phyloP scores from a whole-genome alignment of 2,888 invertebrate genomes.

The Euspilapteryx auroguttella region DNA sequence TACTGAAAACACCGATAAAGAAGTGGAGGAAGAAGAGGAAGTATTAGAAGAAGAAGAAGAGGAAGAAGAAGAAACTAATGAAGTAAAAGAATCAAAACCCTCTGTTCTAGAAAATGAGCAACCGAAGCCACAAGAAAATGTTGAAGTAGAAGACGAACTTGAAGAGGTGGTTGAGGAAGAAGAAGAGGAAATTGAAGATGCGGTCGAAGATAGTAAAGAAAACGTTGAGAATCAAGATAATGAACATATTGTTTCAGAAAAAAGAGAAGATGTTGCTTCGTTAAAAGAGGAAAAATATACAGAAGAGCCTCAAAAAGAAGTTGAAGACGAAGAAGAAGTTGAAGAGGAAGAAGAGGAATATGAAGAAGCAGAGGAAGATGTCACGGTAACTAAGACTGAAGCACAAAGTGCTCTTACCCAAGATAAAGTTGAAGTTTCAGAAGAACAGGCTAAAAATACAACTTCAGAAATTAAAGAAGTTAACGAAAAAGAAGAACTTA shows the following conservation, averaged over 20 bases:
- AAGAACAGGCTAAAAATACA: conserved; percentile 8
- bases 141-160: conserved; percentile 8
- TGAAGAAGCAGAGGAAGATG: conserved; percentile 9
- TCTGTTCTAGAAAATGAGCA: conserved; percentile 9
- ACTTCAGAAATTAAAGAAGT: conserved; percentile 1
- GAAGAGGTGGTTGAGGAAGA: conserved; percentile 7
- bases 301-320: conserved; percentile 8
- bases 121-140: conserved; percentile 7
- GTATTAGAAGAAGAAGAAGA: conserved; percentile 17
- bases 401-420: conserved; percentile 6
- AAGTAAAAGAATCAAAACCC: conserved; percentile 9
- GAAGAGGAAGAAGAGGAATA: conserved; percentile 11
- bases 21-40: conserved; percentile 18
- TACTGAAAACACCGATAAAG: conserved; percentile 11
- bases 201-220: conserved; percentile 11
- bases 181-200: conserved; percentile 9
- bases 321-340: conserved; percentile 6
- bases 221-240: conserved; percentile 10
- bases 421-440: conserved; percentile 9
- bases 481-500: neutral
- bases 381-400: conserved; percentile 6
- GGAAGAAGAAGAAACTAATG: conserved; percentile 13
- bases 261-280: conserved; percentile 10
- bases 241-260: conserved; percentile 7
- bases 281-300: conserved; percentile 10